Percentiles rank a stretch among this genome's conserved stretches.
Evolutionary conservation across 2,797 vertebrate species (phyloP).

Genomic region (Lophius americanus): DNA sequence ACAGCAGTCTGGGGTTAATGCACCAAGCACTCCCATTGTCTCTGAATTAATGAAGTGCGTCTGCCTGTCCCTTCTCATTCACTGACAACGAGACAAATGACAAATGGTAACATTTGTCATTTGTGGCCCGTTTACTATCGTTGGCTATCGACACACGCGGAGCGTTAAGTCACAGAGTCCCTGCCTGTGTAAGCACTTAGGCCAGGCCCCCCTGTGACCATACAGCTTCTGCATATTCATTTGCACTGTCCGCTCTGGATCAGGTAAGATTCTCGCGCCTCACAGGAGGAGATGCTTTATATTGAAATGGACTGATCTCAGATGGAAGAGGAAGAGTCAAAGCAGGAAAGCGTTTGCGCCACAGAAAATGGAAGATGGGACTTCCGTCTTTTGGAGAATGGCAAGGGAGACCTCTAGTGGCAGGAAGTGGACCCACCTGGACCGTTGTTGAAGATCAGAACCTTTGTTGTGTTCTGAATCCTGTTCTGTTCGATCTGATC

Average conservation of each 20-base stretch:
- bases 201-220: constrained; percentile 34
- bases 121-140: constrained; percentile 12
- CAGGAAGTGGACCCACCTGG: constrained; percentile 1
- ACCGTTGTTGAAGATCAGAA: constrained; percentile 1
- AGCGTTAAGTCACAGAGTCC: constrained; percentile 51
- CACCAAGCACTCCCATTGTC: constrained; percentile 76
- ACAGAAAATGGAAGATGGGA: constrained; percentile 71
- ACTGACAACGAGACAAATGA: constrained; percentile 67
- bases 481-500: background rate
- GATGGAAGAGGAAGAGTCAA: constrained; percentile 51
- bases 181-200: constrained; percentile 22
- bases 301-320: constrained; percentile 64
- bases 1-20: constrained; percentile 78
- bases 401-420: constrained; percentile 82
- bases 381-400: constrained; percentile 46
- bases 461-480: background rate
- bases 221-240: constrained; percentile 30
- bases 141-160: constrained; percentile 57
- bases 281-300: constrained; percentile 38
- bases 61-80: constrained; percentile 67
- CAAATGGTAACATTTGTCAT: constrained; percentile 50
- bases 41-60: constrained; percentile 78
- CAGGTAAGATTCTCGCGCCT: constrained; percentile 31
- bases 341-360: constrained; percentile 47
- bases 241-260: constrained; percentile 47